Evolutionary conservation across 1,140 invertebrate genomes (phyloP), one percentile per base, ranked within the genome.

Genomic region (Cephus cinctus): DNA sequence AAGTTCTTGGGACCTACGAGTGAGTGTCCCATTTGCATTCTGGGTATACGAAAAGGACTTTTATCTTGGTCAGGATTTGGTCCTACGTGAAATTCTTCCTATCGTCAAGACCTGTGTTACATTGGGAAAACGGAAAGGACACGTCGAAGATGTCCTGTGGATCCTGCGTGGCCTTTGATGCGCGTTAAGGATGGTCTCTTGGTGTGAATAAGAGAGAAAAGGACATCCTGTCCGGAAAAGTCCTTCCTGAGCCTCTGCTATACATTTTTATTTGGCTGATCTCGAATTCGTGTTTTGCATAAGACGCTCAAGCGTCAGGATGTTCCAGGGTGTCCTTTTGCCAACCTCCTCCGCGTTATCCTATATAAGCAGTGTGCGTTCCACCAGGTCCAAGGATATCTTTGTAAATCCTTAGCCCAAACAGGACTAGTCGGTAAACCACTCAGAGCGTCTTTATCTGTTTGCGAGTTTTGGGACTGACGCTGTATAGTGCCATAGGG

Each of bases 341-440:
- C n/a, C n/a, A n/a, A n/a, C n/a, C n/a, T 44, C 19, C 42, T 16
- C 16, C 12, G 19, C 43, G 22, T 57, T 52, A 62, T 62, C 49
- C 59, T 61, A 45, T 58, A 50, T 44, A 61, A 61, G 56, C 59
- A 58, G 41, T 39, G 49, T 23, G 44, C 50, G 45, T 57, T 52
- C 23, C 41, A 18, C 23, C 31, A 40, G 49, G 43, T 23, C 47
- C 40, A 19, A 5, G 42, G 34, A 55, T 61, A 62, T 62, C 52
- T 61, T 41, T 15, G 43, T 63, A 53, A 67, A 57, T 63, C 53
- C 38, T 54, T 62, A 62, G 43, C 34, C 14, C 57, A 65, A 67
- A 67, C 50, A 67, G 36, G 34, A 52, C 60, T 55, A 56, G 52
- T 31, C 42, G 51, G 36, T 58, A 64, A 63, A 61, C 60, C 57